A percentile compares a stretch with the other conserved stretches of the same genome.
Evolutionary conservation across 2,888 invertebrate species (phyloP).

Genomic region (Drosophila prolongata): DNA sequence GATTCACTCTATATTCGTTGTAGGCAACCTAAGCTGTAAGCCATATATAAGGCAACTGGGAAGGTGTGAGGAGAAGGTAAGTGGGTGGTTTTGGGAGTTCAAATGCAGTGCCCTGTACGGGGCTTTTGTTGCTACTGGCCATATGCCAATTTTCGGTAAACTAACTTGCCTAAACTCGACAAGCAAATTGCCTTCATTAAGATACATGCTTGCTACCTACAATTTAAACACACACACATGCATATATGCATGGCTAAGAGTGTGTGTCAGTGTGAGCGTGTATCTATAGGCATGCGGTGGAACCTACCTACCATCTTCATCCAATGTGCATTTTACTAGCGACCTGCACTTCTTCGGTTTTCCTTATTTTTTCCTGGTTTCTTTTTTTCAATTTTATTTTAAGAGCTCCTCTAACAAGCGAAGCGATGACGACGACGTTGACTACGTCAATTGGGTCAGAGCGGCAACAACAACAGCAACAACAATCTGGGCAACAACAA

Average conservation of each 20-base stretch:
- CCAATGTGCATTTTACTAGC: slow-evolving; percentile 46
- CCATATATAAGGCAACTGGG: neutral
- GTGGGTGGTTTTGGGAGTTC: slow-evolving; percentile 10
- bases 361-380: slow-evolving; percentile 27
- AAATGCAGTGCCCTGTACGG: slow-evolving; percentile 31
- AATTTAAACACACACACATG: slow-evolving; percentile 61
- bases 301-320: slow-evolving; percentile 60
- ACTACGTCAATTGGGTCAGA: slow-evolving; percentile 75
- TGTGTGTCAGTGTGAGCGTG: slow-evolving; percentile 1
- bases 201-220: slow-evolving; percentile 80
- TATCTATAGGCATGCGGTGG: slow-evolving; percentile 36
- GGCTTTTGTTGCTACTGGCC: slow-evolving; percentile 78
- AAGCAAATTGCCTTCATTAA: slow-evolving; percentile 81
- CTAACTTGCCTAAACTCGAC: slow-evolving; percentile 81
- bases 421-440: slow-evolving; percentile 54
- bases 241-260: slow-evolving; percentile 5
- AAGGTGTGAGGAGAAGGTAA: slow-evolving; percentile 7
- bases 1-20: too few species aligned
- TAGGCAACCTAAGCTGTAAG: slow-evolving; percentile 2
- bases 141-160: slow-evolving; percentile 82
- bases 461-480: slow-evolving; percentile 42
- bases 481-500: slow-evolving; percentile 27
- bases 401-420: slow-evolving; percentile 51
- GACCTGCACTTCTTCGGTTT: slow-evolving; percentile 43
- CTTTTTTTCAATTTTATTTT: slow-evolving; percentile 37